Conservation (phyloP, 2,888 invertebrate species). For the Oscheius sp. region DNA sequence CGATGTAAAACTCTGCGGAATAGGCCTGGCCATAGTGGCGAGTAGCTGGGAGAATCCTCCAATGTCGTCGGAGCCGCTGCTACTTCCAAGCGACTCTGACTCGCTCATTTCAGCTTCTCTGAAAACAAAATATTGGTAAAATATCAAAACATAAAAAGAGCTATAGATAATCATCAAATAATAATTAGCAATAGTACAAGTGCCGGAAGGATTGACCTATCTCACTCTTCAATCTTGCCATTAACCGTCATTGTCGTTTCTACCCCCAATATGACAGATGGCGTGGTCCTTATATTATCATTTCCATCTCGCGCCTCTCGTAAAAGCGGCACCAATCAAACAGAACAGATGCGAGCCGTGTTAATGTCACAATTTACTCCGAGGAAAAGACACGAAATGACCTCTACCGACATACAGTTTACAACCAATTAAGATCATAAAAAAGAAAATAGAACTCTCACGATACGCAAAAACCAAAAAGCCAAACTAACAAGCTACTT, state of each 20-base stretch:
- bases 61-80: conserved; percentile 55
- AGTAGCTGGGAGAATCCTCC: conserved; percentile 54
- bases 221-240: not conserved
- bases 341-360: too few species aligned
- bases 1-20: conserved; percentile 35
- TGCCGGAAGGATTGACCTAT: not conserved
- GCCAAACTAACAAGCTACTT: too few species aligned
- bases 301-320: too few species aligned
- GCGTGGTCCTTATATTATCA: not conserved
- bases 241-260: not conserved
- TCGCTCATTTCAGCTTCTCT: conserved; percentile 65
- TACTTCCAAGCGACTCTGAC: conserved; percentile 65
- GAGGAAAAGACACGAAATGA: too few species aligned
- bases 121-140: conserved; percentile 31
- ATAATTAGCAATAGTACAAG: not conserved
- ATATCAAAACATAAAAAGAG: not conserved
- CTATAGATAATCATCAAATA: not conserved
- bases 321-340: too few species aligned
- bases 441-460: too few species aligned
- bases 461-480: too few species aligned
- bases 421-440: too few species aligned
- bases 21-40: conserved; percentile 55
- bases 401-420: too few species aligned
- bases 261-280: not conserved
- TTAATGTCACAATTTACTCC: too few species aligned